Evolutionary conservation across 2,888 invertebrate genomes (phyloP).

Genomic region (Trisateles emortualis): DNA sequence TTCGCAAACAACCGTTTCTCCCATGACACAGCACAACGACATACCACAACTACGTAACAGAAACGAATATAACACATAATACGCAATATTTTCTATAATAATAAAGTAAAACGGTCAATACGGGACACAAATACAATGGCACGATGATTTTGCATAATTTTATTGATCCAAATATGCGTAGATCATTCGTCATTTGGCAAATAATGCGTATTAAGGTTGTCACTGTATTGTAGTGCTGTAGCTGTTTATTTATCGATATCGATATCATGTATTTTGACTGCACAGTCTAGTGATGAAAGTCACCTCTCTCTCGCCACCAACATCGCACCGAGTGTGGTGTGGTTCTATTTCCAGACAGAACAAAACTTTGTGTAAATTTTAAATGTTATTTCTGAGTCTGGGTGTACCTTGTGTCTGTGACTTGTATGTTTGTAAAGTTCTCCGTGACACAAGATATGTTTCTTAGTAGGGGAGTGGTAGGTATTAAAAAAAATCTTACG

Average conservation of each 20-base stretch:
- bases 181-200: slow-evolving; percentile 83
- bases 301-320: too few species aligned
- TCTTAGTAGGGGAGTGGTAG: too few species aligned
- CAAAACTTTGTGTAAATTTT: too few species aligned
- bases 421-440: too few species aligned
- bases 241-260: slow-evolving; percentile 33
- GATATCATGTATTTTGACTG: too few species aligned
- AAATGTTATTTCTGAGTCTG: too few species aligned
- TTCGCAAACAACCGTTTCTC: slow-evolving; percentile 53
- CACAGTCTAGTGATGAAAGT: too few species aligned
- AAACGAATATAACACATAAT: slow-evolving; percentile 44
- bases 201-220: slow-evolving; percentile 77
- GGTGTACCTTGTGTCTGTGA: too few species aligned
- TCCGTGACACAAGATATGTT: too few species aligned
- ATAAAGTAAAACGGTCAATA: slow-evolving; percentile 77
- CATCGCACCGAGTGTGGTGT: too few species aligned
- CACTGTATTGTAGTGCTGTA: slow-evolving; percentile 62
- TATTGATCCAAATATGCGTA: slow-evolving; percentile 83
- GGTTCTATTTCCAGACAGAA: too few species aligned
- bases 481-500: too few species aligned
- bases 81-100: slow-evolving; percentile 54
- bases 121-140: slow-evolving; percentile 60
- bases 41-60: slow-evolving; percentile 30
- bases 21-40: slow-evolving; percentile 38
- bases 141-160: slow-evolving; percentile 85